Conservation (phyloP, 2,113 vertebrate species). For the Atractosteus spatula region DNA sequence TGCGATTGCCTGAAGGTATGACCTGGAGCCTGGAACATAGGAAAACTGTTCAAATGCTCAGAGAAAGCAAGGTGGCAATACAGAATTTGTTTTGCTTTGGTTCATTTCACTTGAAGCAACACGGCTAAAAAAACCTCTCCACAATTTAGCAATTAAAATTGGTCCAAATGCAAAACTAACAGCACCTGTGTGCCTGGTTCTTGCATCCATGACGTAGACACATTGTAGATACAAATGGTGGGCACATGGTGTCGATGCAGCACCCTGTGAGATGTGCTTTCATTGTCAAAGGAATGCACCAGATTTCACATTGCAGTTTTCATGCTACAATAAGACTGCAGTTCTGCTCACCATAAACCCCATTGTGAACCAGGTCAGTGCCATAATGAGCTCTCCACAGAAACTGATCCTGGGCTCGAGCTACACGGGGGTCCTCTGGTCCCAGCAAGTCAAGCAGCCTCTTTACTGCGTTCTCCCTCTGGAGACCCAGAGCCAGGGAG, state of each 20-base stretch:
- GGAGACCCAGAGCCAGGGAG: conserved; percentile 62
- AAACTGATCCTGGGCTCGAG: conserved; percentile 38
- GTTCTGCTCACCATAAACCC: conserved; percentile 54
- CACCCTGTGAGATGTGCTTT: no score
- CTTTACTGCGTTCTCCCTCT: conserved; percentile 62
- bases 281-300: no score
- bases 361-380: conserved; percentile 46
- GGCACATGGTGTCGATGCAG: no score
- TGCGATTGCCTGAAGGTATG: conserved; percentile 50
- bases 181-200: no score
- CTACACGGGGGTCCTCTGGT: conserved; percentile 49
- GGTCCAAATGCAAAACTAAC: no score
- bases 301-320: no score
- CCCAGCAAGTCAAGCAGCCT: conserved; percentile 62
- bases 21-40: conserved; percentile 53
- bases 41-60: conserved; percentile 13
- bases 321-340: not conserved
- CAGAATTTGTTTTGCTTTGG: no score
- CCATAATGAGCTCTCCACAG: conserved; percentile 57
- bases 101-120: no score
- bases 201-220: no score
- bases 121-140: no score
- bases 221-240: no score
- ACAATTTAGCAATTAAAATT: no score
- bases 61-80: not conserved